Base-by-base conservation (phyloP, 2,888 invertebrate genomes). In the Allacma fusca region DNA sequence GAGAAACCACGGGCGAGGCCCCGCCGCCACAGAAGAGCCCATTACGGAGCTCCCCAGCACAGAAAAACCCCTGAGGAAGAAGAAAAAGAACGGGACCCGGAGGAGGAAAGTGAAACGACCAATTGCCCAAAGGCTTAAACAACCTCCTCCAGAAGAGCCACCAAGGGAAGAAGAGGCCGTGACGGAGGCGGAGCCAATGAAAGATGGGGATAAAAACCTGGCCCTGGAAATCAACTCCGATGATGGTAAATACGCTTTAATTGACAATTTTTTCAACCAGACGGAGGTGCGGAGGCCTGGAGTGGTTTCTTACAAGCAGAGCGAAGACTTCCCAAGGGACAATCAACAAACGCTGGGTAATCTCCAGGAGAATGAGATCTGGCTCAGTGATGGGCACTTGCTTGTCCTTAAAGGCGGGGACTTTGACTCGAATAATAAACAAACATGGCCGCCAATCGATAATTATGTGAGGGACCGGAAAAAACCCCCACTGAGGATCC, bases 311-410 rank as follows among this genome's bases (percentile, higher is more conserved):
- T 95, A 95, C 86, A 90, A 91, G 69, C 89, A 90, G 7, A 95
- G 95, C 85, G 89, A 92, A 0, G 95, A 95, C 86, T 93, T 94
- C 50, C 91, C 93, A 0, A 91, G 91, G 84, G 95, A 95, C 86
- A 94, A 92, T 83, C 89, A 91, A 29, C 91, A 92, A 81, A 95
- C 91, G 85, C 89, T 93, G 62, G 95, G 95, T 24, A 95, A 95
- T 23, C 88, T 95, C 1, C 91, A 91, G 84, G 92, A 93, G 85
- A 92, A 94, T 78, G 95, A 95, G 84, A 95, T 95, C 85, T 95
- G 95, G 95, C 88, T 95, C 76, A 94, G 95, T 0, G 95, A 95
- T 86, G 94, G 95, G 86, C 95, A 95, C 87, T 88, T 95, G 79
- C 87, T 95, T 68, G 94, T 95, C 40, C 87, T 95, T 64, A 92